Conservation (phyloP, 2,113 vertebrate species). For the Riparia riparia region DNA sequence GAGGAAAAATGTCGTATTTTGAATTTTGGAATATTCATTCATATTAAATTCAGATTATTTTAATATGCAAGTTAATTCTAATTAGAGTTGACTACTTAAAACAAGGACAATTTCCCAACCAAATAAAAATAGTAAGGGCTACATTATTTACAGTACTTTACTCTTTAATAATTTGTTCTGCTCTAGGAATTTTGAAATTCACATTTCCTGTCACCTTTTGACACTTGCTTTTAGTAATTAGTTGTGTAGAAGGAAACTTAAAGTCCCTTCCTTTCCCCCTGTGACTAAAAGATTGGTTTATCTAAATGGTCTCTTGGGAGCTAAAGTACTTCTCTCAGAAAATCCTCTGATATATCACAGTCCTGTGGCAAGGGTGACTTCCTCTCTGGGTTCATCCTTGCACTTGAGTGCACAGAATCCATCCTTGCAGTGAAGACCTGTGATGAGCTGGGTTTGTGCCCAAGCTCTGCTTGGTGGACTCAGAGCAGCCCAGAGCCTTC, state of each 20-base stretch:
- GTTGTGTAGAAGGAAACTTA: background rate
- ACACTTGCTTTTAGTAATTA: background rate
- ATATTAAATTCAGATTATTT: background rate
- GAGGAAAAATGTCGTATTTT: background rate
- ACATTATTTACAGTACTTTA: background rate
- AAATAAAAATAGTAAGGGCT: background rate
- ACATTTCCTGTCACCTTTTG: constrained; percentile 11
- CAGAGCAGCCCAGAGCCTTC: background rate
- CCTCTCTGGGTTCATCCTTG: background rate
- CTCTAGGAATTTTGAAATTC: background rate
- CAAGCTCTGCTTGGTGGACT: background rate
- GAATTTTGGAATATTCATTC: background rate
- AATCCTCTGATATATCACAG: background rate
- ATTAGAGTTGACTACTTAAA: background rate
- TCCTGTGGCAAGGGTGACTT: background rate
- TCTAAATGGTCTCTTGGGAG: background rate
- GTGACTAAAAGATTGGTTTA: constrained; percentile 37
- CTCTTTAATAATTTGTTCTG: background rate
- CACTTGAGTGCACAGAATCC: background rate
- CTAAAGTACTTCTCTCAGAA: background rate
- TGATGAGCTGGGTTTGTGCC: background rate
- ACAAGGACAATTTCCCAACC: background rate
- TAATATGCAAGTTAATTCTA: background rate
- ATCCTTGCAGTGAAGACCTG: background rate
- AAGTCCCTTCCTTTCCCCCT: background rate